These are phyloP conservation scores for Myoxocephalus aenaeus DNA, from an alignment of 2,797 vertebrate species.

Conservation along the genomic window DNA sequence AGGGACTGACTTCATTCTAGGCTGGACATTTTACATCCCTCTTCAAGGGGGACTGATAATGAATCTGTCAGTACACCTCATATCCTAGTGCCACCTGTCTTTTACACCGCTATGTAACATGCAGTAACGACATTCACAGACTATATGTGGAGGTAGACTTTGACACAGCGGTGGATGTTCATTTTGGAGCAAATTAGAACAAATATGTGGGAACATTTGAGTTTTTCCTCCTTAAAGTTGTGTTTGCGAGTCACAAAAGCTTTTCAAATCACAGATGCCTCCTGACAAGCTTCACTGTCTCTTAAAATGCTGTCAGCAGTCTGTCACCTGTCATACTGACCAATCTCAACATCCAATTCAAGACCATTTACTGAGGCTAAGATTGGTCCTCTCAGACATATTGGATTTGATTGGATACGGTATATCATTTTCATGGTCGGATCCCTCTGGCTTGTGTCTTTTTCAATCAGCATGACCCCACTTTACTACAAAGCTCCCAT, in stretches of 20 bases:
- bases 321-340: conserved; percentile 56
- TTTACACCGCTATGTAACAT: conserved; percentile 22
- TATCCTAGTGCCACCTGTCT: conserved; percentile 18
- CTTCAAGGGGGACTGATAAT: conserved; percentile 25
- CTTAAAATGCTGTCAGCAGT: conserved; percentile 57
- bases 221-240: conserved; percentile 10
- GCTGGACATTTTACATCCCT: conserved; percentile 31
- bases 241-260: conserved; percentile 44
- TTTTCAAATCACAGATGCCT: conserved; percentile 39
- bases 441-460: conserved; percentile 44
- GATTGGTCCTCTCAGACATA: conserved; percentile 49
- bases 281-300: conserved; percentile 50
- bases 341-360: conserved; percentile 52
- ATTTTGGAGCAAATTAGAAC: background rate
- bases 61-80: conserved; percentile 47
- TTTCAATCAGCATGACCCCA: conserved; percentile 21
- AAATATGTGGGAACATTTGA: background rate
- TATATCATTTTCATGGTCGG: conserved; percentile 46
- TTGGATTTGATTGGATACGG: conserved; percentile 51
- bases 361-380: conserved; percentile 45
- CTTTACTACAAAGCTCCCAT: conserved; percentile 13
- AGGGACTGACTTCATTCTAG: conserved; percentile 47
- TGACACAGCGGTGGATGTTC: background rate
- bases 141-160: background rate
- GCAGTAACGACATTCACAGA: background rate